Evolutionary conservation across 2,888 invertebrate genomes (phyloP), one percentile per base, ranked within the genome.

Genomic region (Acleris emargana): DNA sequence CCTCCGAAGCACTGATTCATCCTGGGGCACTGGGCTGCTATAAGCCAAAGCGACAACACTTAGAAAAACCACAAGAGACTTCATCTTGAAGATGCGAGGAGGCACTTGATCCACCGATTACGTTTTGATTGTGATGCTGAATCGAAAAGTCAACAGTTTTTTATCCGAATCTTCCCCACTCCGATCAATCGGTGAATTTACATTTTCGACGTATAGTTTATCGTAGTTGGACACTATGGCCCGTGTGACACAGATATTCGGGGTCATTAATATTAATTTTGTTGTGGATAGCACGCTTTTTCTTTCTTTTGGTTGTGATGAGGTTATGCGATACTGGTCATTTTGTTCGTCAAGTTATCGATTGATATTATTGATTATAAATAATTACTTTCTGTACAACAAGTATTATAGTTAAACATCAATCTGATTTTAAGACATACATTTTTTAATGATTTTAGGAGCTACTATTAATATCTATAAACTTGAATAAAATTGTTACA

Each of bases 141-240:
- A 73, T 80, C 84, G 83, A 84, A 83, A 83, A 84, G 85, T 81
- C 73, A 84, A 87, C 85, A 89, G 81, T 89, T 87, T 89, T 91
- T 90, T 92, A 92, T 91, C 82, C 82, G 76, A 86, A 83, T 76
- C 77, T 71, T 83, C 91, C 91, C 91, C 89, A 87, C 91, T 88
- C 79, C 68, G 47, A 61, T 67, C 73, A 80, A 82, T 83, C 74
- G 70, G 69, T 69, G 76, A 81, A 89, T 90, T 88, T 77, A 84
- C 89, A 89, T 90, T 87, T 89, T 88, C 80, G 83, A 82, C 79
- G 86, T 86, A 81, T 81, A 81, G 55, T 76, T 75, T 82, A 81
- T 79, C 79, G 79, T 82, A 86, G 73, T 70, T 77, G 81, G 86
- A 81, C 79, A 81, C 81, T 84, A 83, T 85, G 84, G 86, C 81